Base-by-base conservation (phyloP, 2,113 vertebrate genomes). In the Anser cygnoides region DNA sequence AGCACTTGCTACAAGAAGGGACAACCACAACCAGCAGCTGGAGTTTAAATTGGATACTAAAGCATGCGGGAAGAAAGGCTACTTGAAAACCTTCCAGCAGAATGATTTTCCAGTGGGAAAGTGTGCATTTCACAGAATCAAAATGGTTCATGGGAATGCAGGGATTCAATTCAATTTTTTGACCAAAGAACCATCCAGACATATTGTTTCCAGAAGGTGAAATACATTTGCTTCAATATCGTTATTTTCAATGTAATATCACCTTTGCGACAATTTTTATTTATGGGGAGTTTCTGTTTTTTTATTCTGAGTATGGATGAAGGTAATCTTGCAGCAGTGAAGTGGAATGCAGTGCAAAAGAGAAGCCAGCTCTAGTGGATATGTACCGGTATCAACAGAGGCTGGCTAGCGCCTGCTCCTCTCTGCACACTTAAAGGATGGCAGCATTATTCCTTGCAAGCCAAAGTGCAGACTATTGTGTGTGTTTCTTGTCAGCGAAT, bases 91-190 rank as follows among this genome's bases (percentile, higher is more conserved):
- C 66, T 73, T 92, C 84, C 84, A 94, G 75, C 17, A 75, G 41
- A 90, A 95, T 63, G 54, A 79, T 68, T 96, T 96, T 93, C 77
- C 89, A 91, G 85, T 68, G 84, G 49, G 73, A 72, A 94, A 92
- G 70, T 43, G 35, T 28, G 35, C 23, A n/a, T 93, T 94, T 89
- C 62, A 79, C 21, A 54, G 76, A 78, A 89, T 75, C 54, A 82
- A 79, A 90, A 78, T 82, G 58, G 61, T 87, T 84, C 54, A 58
- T 37, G 5, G 16, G n/a, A 87, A 81, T 3, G 1, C 41, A 84
- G 46, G 23, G 61, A 73, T 93, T 84, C 73, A 7, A 31, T 58
- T 89, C 0, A 4, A 33, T 57, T 81, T 92, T 84, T 78, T 2
- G 2, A 54, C 62, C 61, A 52, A 78, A 82, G 57, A 46, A 82